These are phyloP conservation scores for Bryconaethiops microstoma DNA, from an alignment of 2,797 vertebrate genomes.

Conservation along the genomic window DNA sequence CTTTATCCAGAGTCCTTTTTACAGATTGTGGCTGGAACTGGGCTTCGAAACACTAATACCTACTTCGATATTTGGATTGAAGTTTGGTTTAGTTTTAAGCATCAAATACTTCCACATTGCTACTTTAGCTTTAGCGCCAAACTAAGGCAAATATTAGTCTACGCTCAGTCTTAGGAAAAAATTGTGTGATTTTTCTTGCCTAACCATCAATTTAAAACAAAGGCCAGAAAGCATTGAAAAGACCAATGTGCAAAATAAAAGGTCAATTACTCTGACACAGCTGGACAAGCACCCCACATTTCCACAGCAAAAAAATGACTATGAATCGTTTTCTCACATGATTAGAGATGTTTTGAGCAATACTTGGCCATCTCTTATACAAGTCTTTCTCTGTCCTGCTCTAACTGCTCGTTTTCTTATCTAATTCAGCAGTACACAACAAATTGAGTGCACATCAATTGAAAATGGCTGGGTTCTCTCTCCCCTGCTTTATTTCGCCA, in stretches of 20 bases:
- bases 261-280: neutral
- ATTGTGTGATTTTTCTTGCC: too few species aligned
- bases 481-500: slow-evolving; percentile 41
- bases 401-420: neutral
- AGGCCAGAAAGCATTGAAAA: neutral
- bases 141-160: too few species aligned
- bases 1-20: too few species aligned
- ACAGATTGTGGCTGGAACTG: too few species aligned
- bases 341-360: slow-evolving; percentile 16
- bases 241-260: neutral
- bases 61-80: too few species aligned
- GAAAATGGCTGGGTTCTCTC: slow-evolving; percentile 42
- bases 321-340: neutral
- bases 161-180: too few species aligned
- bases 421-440: slow-evolving; percentile 3
- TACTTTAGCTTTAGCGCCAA: too few species aligned
- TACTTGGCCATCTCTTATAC: slow-evolving; percentile 11
- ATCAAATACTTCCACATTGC: too few species aligned
- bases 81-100: too few species aligned
- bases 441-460: slow-evolving; percentile 35
- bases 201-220: neutral
- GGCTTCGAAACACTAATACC: too few species aligned
- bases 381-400: neutral
- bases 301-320: neutral
- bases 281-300: neutral